phyloP scores from a whole-genome alignment of 2,113 vertebrate genomes.

The Nipponia nippon region DNA sequence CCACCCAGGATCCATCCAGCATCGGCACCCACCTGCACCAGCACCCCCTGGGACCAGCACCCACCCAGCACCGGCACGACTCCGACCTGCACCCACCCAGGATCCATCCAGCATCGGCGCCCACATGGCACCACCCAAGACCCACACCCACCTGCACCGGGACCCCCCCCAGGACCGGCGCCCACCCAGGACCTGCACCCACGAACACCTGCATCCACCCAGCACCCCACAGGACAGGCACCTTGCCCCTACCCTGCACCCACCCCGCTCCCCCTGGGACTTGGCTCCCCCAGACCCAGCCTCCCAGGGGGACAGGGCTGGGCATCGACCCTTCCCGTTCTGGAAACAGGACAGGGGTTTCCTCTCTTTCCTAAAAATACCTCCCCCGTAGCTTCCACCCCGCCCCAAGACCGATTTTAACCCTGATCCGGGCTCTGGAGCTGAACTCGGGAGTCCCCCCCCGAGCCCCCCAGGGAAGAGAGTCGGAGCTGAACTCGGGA shows the following conservation, averaged over 20 bases:
- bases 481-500: accelerated
- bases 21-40: neutral
- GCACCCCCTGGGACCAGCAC: no score
- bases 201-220: neutral
- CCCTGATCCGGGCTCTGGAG: neutral
- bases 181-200: no score
- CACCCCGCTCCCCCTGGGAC: neutral
- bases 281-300: no score
- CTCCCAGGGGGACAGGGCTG: neutral
- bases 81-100: neutral
- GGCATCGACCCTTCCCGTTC: neutral
- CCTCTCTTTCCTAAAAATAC: neutral
- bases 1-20: neutral
- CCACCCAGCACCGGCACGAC: no score
- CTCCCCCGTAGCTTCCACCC: neutral
- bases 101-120: neutral
- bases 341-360: neutral
- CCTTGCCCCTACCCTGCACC: no score
- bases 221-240: no score
- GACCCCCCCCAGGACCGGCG: neutral
- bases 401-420: accelerated
- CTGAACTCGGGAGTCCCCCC: accelerated
- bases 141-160: no score
- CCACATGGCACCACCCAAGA: neutral
- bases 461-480: no score